Percentiles rank a stretch among this genome's conserved stretches.
These are phyloP conservation scores for Cheirogaleus medius DNA, from an alignment of 2,113 vertebrate species.

Conservation along the genomic window DNA sequence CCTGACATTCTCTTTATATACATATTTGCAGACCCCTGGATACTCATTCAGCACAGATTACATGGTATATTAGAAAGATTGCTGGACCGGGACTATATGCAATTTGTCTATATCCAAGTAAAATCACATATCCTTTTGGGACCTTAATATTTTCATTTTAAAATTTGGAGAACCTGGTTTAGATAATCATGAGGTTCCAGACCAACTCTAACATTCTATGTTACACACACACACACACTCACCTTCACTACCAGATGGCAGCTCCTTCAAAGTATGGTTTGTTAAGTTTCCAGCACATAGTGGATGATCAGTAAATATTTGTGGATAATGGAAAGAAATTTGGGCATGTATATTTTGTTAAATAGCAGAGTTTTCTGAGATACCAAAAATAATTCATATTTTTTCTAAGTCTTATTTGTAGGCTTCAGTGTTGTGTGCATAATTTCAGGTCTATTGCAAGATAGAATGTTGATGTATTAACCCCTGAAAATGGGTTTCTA, in stretches of 20 bases:
- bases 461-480: constrained; percentile 48
- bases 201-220: neutral
- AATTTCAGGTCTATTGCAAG: constrained; percentile 22
- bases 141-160: neutral
- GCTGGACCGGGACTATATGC: neutral
- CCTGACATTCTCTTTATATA: neutral
- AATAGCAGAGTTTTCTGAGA: neutral
- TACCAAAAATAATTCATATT: neutral
- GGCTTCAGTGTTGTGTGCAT: neutral
- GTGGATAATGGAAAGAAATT: constrained; percentile 10
- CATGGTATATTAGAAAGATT: neutral
- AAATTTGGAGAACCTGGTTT: neutral
- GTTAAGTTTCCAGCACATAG: neutral
- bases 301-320: neutral
- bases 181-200: neutral
- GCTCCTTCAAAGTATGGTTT: neutral
- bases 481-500: constrained; percentile 59
- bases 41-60: neutral
- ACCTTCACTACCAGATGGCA: neutral
- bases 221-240: neutral
- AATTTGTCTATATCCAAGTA: neutral
- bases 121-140: neutral
- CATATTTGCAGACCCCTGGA: neutral
- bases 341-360: neutral
- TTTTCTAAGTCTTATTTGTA: constrained; percentile 3